Conservation (phyloP, 2,888 invertebrate species). For the Pollenia amentaria region DNA sequence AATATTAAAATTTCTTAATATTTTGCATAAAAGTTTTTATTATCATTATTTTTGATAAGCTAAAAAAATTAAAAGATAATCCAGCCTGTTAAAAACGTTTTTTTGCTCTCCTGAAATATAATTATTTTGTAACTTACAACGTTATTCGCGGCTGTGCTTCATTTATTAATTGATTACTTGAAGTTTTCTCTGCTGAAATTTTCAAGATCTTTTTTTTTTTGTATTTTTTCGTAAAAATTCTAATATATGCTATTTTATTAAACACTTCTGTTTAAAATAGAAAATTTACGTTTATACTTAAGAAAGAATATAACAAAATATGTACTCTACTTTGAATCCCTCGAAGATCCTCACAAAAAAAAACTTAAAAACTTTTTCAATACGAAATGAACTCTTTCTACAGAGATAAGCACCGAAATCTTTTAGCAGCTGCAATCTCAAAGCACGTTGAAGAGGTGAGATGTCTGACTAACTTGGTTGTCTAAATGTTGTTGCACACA, state of each 20-base stretch:
- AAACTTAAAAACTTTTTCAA: background rate
- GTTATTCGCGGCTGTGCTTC: no score
- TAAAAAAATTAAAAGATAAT: no score
- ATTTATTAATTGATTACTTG: no score
- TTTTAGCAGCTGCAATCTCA: constrained; percentile 73
- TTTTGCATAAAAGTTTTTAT: no score
- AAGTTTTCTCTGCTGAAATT: no score
- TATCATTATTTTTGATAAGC: no score
- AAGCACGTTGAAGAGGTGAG: constrained; percentile 68
- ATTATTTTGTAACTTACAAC: no score
- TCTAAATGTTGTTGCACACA: constrained; percentile 53
- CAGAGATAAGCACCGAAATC: constrained; percentile 80
- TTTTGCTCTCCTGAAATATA: no score
- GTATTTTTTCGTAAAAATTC: no score
- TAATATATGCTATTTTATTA: constrained; percentile 16
- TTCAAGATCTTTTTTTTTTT: no score
- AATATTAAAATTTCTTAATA: no score
- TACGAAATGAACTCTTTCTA: constrained; percentile 73
- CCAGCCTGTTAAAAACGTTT: no score
- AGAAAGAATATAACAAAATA: background rate
- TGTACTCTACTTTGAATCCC: background rate
- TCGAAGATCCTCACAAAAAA: background rate
- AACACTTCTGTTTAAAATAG: background rate
- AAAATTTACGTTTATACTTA: constrained; percentile 33
- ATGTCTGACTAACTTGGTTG: constrained; percentile 67